These are phyloP conservation scores for Thunnus albacares DNA, from an alignment of 2,797 vertebrate species.

Conservation along the genomic window DNA sequence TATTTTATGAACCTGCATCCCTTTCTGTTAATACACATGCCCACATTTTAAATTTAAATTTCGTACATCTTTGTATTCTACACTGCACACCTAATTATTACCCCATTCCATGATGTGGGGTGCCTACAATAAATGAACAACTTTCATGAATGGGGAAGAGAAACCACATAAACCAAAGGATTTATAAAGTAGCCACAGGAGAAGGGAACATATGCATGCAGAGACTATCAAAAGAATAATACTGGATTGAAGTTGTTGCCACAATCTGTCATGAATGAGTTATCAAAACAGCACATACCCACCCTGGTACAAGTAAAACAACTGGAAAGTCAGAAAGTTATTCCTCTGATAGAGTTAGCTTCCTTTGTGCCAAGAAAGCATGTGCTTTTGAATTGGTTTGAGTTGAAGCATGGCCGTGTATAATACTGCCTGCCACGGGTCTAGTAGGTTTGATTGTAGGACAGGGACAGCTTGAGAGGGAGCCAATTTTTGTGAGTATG, in stretches of 20 bases:
- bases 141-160: neutral
- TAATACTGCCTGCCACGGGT: neutral
- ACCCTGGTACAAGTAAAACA: conserved; percentile 1
- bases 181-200: neutral
- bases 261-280: conserved; percentile 27
- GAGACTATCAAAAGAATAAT: conserved; percentile 20
- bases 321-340: conserved; percentile 19
- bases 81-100: neutral
- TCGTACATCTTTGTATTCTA: neutral
- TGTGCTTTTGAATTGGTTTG: conserved; percentile 16
- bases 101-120: neutral
- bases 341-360: conserved; percentile 10
- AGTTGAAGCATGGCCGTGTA: neutral
- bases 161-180: neutral
- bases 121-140: neutral
- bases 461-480: conserved; percentile 15
- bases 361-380: conserved; percentile 8
- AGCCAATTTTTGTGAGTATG: conserved; percentile 5
- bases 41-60: neutral
- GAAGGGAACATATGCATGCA: conserved; percentile 3
- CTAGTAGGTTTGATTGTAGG: neutral
- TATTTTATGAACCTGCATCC: conserved; percentile 32
- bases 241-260: conserved; percentile 6
- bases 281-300: conserved; percentile 10
- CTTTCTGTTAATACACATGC: neutral